Conservation (phyloP, 2,113 vertebrate species). For the Salvator merianae region DNA sequence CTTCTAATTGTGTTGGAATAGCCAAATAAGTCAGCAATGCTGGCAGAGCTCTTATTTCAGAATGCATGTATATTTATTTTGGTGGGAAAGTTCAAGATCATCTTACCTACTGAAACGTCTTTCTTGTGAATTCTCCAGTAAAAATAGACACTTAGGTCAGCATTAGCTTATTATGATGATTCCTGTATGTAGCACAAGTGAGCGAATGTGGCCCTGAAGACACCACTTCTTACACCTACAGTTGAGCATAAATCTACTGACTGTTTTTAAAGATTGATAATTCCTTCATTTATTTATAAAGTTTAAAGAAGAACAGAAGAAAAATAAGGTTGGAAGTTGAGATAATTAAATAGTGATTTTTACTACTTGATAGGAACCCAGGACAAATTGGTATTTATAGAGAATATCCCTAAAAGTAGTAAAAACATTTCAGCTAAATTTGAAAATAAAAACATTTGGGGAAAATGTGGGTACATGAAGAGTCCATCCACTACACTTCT, state of each 20-base stretch:
- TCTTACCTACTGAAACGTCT: not conserved
- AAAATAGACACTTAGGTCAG: constrained; percentile 7
- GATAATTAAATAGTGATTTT: not conserved
- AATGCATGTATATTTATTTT: not conserved
- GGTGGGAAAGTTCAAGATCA: constrained; percentile 2
- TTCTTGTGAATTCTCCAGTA: not conserved
- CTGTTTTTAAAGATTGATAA: not conserved
- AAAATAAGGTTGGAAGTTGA: not conserved
- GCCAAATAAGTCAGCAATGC: not conserved
- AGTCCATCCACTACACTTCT: not conserved
- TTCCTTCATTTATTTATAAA: not conserved
- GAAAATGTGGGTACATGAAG: not conserved
- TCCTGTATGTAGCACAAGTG: not conserved
- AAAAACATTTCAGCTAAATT: not conserved
- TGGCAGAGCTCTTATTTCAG: not conserved
- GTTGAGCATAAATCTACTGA: not conserved
- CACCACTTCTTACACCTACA: not conserved
- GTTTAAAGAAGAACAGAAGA: not conserved
- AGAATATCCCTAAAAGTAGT: rapidly evolving
- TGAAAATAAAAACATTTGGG: not conserved
- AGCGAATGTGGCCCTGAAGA: not conserved
- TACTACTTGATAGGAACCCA: not conserved
- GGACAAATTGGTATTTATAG: not conserved
- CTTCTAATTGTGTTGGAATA: not conserved
- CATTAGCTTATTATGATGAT: not conserved